Percentiles rank a stretch among this genome's conserved stretches.
Evolutionary conservation across 2,113 vertebrate genomes (phyloP).

Genomic region (Tauraco erythrolophus): DNA sequence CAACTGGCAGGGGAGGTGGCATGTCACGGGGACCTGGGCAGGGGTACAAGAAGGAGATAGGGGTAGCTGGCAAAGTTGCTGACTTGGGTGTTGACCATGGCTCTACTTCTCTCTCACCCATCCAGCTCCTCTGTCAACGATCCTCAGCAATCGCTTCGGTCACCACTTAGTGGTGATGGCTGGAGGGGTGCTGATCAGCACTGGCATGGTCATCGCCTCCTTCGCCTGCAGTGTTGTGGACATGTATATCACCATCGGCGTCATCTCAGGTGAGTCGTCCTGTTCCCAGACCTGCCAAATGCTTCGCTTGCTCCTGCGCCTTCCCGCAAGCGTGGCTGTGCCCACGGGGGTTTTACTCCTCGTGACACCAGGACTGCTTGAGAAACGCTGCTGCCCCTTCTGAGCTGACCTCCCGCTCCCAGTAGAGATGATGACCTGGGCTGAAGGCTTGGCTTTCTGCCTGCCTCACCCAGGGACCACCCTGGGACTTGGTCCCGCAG

Average conservation of each 20-base stretch:
- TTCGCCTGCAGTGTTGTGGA: constrained; percentile 85
- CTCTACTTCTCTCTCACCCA: background rate
- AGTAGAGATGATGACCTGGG: background rate
- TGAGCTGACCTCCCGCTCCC: background rate
- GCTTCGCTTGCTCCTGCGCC: background rate
- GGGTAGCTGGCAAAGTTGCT: background rate
- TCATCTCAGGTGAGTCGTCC: constrained; percentile 84
- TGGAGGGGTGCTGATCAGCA: constrained; percentile 87
- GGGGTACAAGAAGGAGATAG: background rate
- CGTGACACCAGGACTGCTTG: rapidly evolving
- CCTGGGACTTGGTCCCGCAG: background rate
- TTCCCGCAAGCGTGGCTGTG: background rate
- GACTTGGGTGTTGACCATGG: background rate
- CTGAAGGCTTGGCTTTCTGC: background rate
- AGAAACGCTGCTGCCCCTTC: background rate
- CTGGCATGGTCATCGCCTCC: constrained; percentile 85
- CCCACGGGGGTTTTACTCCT: rapidly evolving
- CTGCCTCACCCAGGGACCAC: background rate
- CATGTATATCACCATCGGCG: constrained; percentile 90
- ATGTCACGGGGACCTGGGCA: rapidly evolving
- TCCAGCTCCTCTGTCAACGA: constrained; percentile 88
- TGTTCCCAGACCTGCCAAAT: rapidly evolving
- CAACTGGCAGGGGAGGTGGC: background rate
- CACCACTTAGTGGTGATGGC: constrained; percentile 90
- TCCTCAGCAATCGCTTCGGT: constrained; percentile 89